Evolutionary conservation across 2,888 invertebrate genomes (phyloP).

Genomic region (Graphium colonna): DNA sequence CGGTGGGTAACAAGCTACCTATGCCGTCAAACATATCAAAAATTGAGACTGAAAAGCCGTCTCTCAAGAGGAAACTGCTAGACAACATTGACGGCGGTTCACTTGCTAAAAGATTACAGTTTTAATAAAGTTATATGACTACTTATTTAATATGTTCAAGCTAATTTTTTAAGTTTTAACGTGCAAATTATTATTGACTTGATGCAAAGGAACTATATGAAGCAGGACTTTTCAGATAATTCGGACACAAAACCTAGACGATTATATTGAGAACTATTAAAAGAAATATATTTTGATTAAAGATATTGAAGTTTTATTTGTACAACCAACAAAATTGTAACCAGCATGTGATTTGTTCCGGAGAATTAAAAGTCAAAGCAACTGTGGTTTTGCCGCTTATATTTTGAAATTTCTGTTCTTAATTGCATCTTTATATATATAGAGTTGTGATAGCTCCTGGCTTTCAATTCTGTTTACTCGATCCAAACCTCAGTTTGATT

Average conservation of each 20-base stretch:
- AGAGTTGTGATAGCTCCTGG: too few species aligned
- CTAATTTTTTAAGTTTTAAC: slow-evolving; percentile 31
- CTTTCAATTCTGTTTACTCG: too few species aligned
- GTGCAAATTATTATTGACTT: slow-evolving; percentile 15
- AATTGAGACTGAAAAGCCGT: slow-evolving; percentile 82
- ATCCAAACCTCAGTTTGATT: too few species aligned
- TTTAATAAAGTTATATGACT: slow-evolving; percentile 53
- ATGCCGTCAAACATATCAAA: slow-evolving; percentile 84
- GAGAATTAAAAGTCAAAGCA: too few species aligned
- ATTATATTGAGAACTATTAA: slow-evolving; percentile 11
- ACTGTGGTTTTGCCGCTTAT: too few species aligned
- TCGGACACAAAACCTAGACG: neutral
- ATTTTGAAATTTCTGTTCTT: too few species aligned
- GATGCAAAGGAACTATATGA: slow-evolving; percentile 23
- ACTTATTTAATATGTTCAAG: neutral
- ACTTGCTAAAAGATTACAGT: slow-evolving; percentile 84
- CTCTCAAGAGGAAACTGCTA: slow-evolving; percentile 87
- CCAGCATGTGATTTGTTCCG: too few species aligned
- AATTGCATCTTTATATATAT: too few species aligned
- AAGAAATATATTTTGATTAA: slow-evolving; percentile 16
- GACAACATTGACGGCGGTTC: slow-evolving; percentile 85
- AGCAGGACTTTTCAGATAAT: slow-evolving; percentile 33
- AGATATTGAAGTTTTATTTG: neutral
- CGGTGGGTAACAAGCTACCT: slow-evolving; percentile 90
- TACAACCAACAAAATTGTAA: neutral